Evolutionary conservation across 2,113 vertebrate species (phyloP).

Genomic region (Piprites chloris): DNA sequence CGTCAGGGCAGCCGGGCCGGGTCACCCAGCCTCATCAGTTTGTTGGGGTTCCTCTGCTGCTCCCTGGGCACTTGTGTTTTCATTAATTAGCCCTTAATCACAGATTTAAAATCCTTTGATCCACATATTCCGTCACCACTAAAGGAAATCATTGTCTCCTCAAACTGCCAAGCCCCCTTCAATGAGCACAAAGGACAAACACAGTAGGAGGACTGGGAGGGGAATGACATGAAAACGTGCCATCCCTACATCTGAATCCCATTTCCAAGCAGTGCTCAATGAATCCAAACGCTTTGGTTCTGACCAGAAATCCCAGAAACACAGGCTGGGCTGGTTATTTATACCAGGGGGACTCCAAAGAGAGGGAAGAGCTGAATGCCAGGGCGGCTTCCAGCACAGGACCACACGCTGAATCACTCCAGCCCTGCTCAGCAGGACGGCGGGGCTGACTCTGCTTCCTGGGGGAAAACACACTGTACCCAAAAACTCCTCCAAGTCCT

Average conservation of each 20-base stretch:
- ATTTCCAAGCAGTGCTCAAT: not conserved
- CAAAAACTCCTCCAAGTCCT: not conserved
- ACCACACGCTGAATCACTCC: not conserved
- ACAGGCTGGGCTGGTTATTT: not conserved
- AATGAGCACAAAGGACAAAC: not conserved
- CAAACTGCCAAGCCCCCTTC: not conserved
- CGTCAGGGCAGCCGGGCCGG: accelerated
- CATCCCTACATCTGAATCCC: not conserved
- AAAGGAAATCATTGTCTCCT: not conserved
- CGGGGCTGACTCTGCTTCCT: not conserved
- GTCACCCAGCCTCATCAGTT: no score
- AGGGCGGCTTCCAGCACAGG: not conserved
- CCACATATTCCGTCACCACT: not conserved
- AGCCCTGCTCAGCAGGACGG: not conserved
- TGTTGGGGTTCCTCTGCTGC: not conserved
- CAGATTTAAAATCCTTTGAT: not conserved
- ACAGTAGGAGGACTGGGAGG: accelerated
- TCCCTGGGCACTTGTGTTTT: not conserved
- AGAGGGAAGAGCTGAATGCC: not conserved
- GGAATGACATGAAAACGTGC: not conserved
- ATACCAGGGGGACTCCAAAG: not conserved
- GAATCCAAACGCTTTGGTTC: not conserved
- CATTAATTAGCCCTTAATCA: not conserved
- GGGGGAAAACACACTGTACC: not conserved
- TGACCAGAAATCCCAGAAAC: slow-evolving; percentile 10